phyloP scores from a whole-genome alignment of 2,888 invertebrate species.

The Cataglyphis cursor region DNA sequence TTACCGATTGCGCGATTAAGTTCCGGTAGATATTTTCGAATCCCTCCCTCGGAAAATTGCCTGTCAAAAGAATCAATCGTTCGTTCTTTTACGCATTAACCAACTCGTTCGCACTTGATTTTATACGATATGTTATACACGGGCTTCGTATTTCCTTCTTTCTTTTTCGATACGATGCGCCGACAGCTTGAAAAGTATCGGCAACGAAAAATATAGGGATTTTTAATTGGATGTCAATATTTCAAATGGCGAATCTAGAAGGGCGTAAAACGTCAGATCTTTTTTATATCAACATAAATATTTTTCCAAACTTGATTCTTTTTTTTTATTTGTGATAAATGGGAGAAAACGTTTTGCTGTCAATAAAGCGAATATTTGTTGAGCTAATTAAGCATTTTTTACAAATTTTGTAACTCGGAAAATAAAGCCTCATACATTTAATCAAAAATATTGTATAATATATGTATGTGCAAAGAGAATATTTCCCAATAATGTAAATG shows the following conservation, averaged over 20 bases:
- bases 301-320: background rate
- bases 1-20: slow-evolving; percentile 52
- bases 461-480: background rate
- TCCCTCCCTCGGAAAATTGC: slow-evolving; percentile 38
- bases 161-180: slow-evolving; percentile 1
- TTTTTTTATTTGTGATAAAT: background rate
- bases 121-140: slow-evolving; percentile 32
- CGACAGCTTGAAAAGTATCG: slow-evolving; percentile 17
- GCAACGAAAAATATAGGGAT: background rate
- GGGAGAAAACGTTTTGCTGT: background rate
- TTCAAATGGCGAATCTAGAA: slow-evolving; percentile 20
- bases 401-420: background rate
- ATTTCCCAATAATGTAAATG: background rate
- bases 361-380: background rate
- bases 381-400: background rate
- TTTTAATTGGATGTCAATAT: slow-evolving; percentile 36
- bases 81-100: slow-evolving; percentile 26
- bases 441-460: background rate
- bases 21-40: slow-evolving; percentile 38
- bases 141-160: background rate
- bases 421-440: background rate
- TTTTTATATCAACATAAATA: background rate
- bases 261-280: background rate
- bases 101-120: slow-evolving; percentile 26
- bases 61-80: slow-evolving; percentile 41